These are phyloP conservation scores for Lepidothrix coronata DNA, from an alignment of 2,113 vertebrate species.

Conservation along the genomic window DNA sequence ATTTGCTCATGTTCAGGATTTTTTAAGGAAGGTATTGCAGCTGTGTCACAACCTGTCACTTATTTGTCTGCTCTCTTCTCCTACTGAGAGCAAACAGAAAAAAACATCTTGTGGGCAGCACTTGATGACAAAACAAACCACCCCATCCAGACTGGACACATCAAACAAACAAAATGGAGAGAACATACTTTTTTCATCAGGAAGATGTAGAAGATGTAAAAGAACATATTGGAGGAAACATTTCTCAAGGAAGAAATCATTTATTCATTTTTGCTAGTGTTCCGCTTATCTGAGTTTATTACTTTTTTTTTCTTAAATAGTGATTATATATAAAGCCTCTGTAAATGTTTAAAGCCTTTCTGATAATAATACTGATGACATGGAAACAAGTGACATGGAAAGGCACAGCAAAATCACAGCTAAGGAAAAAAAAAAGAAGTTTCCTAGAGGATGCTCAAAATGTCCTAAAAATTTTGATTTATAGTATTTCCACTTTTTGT, in stretches of 20 bases:
- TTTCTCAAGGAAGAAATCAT: background rate
- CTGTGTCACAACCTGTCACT: background rate
- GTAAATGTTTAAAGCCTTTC: background rate
- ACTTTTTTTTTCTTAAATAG: background rate
- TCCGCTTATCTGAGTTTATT: background rate
- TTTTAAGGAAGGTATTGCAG: background rate
- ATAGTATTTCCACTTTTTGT: background rate
- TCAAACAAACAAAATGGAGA: background rate
- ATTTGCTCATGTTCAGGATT: background rate
- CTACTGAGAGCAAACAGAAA: background rate
- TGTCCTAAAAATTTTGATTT: background rate
- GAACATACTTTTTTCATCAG: background rate
- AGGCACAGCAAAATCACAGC: background rate
- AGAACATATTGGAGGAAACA: background rate
- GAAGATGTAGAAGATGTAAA: background rate
- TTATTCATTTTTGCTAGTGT: background rate
- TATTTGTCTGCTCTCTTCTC: background rate
- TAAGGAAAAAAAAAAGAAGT: background rate
- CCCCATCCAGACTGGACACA: background rate
- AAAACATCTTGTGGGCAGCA: background rate
- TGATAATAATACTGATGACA: background rate
- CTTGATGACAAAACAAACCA: background rate
- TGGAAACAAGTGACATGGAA: background rate
- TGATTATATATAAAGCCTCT: background rate
- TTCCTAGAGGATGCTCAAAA: background rate